Evolutionary conservation across 2,113 vertebrate genomes (phyloP).

Genomic region (Helogale parvula): DNA sequence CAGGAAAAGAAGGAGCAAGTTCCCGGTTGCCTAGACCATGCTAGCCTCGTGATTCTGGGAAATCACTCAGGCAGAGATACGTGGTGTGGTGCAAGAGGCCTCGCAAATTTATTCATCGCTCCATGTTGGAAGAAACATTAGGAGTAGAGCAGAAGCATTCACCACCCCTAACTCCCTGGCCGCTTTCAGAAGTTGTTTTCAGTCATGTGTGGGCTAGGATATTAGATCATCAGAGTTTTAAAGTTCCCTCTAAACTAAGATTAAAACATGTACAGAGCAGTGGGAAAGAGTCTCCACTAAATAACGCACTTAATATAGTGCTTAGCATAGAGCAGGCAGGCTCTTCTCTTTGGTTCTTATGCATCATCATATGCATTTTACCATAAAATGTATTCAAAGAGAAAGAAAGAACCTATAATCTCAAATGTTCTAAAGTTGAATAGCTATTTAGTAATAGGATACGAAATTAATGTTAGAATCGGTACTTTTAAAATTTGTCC

Average conservation of each 20-base stretch:
- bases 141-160: not conserved
- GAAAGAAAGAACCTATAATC: not conserved
- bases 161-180: not conserved
- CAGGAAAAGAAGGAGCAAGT: not conserved
- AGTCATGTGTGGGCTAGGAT: not conserved
- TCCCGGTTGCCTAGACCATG: not conserved
- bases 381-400: not conserved
- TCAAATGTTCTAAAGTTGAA: constrained; percentile 15
- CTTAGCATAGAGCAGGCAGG: not conserved
- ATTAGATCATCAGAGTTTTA: not conserved
- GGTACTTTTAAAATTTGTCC: not conserved
- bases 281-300: not conserved
- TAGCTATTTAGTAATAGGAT: constrained; percentile 28
- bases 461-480: not conserved
- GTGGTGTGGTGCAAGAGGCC: not conserved
- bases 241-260: not conserved
- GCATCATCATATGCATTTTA: not conserved
- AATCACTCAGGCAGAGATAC: not conserved
- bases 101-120: not conserved
- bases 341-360: not conserved
- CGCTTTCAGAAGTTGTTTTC: not conserved
- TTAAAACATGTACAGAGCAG: not conserved
- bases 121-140: not conserved
- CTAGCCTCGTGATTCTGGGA: not conserved
- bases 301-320: not conserved